These are phyloP conservation scores for Dinoponera quadriceps DNA, from an alignment of 1,140 invertebrate genomes.

Conservation along the genomic window DNA sequence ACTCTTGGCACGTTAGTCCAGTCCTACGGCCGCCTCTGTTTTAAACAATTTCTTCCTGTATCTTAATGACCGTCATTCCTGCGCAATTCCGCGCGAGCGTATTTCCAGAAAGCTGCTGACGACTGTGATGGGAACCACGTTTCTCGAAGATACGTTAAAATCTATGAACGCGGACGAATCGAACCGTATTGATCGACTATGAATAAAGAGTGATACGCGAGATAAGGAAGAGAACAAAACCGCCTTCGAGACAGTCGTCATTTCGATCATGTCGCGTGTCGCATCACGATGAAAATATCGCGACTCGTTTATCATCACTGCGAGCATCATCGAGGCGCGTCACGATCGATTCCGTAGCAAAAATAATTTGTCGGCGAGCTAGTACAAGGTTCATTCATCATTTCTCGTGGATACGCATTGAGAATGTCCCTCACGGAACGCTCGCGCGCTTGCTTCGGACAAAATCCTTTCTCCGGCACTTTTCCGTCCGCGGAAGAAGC, in stretches of 20 bases:
- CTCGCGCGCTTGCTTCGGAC: neutral
- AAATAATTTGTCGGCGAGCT: neutral
- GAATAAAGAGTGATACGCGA: too few species aligned
- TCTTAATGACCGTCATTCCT: neutral
- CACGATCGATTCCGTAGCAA: neutral
- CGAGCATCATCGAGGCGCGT: neutral
- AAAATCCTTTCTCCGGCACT: neutral
- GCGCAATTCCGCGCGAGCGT: neutral
- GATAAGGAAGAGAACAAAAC: too few species aligned
- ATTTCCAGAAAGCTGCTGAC: neutral
- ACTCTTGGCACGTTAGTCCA: slow-evolving; percentile 53
- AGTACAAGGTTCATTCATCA: neutral
- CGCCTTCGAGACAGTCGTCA: neutral
- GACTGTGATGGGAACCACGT: neutral
- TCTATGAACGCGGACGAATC: too few species aligned
- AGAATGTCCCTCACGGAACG: neutral
- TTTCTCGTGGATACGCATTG: neutral
- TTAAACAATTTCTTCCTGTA: slow-evolving; percentile 16
- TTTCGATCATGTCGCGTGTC: neutral
- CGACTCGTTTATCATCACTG: neutral
- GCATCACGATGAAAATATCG: neutral
- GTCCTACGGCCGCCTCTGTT: neutral
- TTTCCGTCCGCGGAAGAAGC: neutral
- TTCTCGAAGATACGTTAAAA: neutral
- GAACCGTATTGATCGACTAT: too few species aligned